Evolutionary conservation across 2,113 vertebrate genomes (phyloP), one percentile per base, ranked within the genome.

Genomic region (Phrynosoma platyrhinos): DNA sequence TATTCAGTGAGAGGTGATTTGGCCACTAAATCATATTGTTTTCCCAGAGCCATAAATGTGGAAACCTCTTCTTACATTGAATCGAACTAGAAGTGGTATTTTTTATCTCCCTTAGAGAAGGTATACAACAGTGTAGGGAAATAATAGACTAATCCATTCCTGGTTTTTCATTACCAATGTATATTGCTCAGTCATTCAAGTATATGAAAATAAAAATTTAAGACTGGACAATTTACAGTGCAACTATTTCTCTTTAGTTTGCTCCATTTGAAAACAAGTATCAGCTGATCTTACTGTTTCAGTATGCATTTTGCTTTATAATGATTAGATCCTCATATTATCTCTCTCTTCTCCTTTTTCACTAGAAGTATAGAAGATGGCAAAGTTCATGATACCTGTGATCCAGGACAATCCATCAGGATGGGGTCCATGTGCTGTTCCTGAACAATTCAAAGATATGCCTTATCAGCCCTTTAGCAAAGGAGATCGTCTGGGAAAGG

Each of bases 391-490:
- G 92, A 98, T 99, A 1, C 99, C 99, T 0, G 98, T 99, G 94
- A 99, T 99, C 96, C 98, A 99, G 97, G 99, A 99, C 95, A 99
- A 99, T 92, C 98, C 98, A 0, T 98, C 98, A 0, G 99, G 99
- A 78, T 99, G 99, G 99, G 99, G 99, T 84, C 99, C 99, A 0
- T 99, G 99, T n/a, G 99, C 99, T 0, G 97, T 99, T 47, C 99
- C 99, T 0, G 99, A 99, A 75, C 99, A 99, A 93, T 99, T 99
- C 90, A 98, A 98, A 93, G 99, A 99, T 89, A 99, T 99, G 99
- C 99, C 99, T 0, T 99, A 99, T 95, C 99, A 99, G 96, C 99
- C 99, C 0, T 99, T 99, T 96, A 99, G 99, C 92, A 99, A 99
- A 95, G 99, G 99, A 91, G 99, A 99, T 88, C 97, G 99, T 12